These are phyloP conservation scores for Antigone vipio DNA, from an alignment of 2,113 vertebrate genomes.

Conservation along the genomic window DNA sequence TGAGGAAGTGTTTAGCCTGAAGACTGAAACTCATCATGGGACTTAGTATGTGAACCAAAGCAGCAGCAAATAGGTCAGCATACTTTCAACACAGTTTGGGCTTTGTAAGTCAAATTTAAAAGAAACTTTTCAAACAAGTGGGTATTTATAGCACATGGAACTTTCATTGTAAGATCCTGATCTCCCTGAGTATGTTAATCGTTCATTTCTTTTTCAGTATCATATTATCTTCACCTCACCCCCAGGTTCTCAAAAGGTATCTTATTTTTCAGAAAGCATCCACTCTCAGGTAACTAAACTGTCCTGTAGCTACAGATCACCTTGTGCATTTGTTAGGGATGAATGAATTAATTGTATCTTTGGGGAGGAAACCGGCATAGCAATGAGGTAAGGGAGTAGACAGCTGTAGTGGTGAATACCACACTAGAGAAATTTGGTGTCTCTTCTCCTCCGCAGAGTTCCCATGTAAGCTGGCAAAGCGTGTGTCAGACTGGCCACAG, in stretches of 20 bases:
- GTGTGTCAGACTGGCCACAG: neutral
- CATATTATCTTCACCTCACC: neutral
- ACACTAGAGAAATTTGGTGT: neutral
- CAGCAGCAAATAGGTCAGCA: neutral
- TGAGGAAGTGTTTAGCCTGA: neutral
- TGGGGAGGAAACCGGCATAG: neutral
- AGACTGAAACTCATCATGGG: neutral
- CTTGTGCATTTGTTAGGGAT: neutral
- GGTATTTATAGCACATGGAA: neutral
- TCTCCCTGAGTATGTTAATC: neutral
- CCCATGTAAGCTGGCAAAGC: neutral
- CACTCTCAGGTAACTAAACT: neutral
- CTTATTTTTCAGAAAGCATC: neutral
- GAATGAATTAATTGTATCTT: neutral
- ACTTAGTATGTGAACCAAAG: neutral
- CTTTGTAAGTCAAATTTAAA: neutral
- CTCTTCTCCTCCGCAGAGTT: neutral
- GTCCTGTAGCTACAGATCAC: neutral
- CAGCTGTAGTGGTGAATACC: neutral
- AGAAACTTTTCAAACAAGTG: neutral
- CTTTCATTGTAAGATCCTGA: neutral
- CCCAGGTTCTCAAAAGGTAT: neutral
- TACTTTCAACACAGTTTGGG: neutral
- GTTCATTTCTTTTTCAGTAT: neutral
- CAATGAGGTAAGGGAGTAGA: neutral